A percentile compares a stretch with the other conserved stretches of the same genome.
Evolutionary conservation across 2,888 invertebrate genomes (phyloP).

Genomic region (Drosophila kuntzei): DNA sequence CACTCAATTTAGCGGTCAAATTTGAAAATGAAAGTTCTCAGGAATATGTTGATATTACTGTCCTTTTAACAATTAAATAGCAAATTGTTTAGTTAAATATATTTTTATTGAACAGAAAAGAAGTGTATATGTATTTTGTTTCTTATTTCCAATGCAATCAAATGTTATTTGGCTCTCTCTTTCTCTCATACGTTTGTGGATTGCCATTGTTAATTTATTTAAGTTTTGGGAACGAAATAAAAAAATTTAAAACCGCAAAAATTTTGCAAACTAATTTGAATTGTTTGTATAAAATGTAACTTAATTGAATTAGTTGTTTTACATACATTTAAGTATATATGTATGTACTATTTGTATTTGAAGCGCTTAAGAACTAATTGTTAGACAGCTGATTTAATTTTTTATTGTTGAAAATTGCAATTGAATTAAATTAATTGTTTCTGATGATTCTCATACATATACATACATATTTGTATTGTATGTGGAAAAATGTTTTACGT

Average conservation of each 20-base stretch:
- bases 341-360: constrained; percentile 49
- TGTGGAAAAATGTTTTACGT: constrained; percentile 70
- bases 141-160: constrained; percentile 48
- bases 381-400: constrained; percentile 61
- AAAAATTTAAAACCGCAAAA: constrained; percentile 59
- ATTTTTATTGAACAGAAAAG: constrained; percentile 74
- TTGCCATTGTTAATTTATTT: constrained; percentile 44
- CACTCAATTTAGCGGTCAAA: background rate
- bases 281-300: constrained; percentile 61
- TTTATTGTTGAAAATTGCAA: constrained; percentile 42
- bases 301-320: constrained; percentile 69
- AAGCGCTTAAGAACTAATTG: constrained; percentile 73
- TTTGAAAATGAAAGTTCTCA: background rate
- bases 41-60: background rate
- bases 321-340: constrained; percentile 30
- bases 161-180: constrained; percentile 31
- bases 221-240: constrained; percentile 23
- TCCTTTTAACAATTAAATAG: background rate
- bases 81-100: constrained; percentile 67
- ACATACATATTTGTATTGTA: constrained; percentile 18
- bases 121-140: constrained; percentile 67
- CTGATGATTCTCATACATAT: constrained; percentile 34
- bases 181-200: constrained; percentile 9
- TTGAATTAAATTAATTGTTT: constrained; percentile 61
- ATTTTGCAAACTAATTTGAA: constrained; percentile 60